phyloP scores from a whole-genome alignment of 2,797 vertebrate genomes.

The Sylvia borin region DNA sequence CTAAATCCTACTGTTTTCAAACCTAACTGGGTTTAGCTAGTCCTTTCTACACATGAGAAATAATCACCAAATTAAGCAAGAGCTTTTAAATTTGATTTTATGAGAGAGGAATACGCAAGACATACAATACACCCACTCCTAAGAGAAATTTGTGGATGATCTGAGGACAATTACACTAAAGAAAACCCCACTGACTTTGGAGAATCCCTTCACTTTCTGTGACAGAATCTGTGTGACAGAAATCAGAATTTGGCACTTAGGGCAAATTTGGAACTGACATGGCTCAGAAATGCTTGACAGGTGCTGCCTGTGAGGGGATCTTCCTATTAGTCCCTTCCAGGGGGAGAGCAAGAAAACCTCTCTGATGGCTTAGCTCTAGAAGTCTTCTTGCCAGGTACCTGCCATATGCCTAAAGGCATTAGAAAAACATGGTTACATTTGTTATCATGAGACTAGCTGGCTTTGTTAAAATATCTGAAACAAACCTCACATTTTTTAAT shows the following conservation, averaged over 20 bases:
- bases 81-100: not conserved
- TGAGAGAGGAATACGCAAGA: not conserved
- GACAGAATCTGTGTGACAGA: slow-evolving; percentile 10
- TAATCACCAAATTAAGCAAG: not conserved
- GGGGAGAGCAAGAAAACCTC: not conserved
- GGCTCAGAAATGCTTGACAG: slow-evolving; percentile 7
- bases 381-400: slow-evolving; percentile 24
- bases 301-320: not conserved
- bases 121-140: not conserved
- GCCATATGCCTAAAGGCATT: not conserved
- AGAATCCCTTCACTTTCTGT: not conserved
- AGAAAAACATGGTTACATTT: not conserved
- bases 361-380: not conserved
- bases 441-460: not conserved
- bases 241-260: not conserved
- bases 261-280: not conserved
- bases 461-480: slow-evolving; percentile 7
- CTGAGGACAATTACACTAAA: not conserved
- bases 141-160: not conserved
- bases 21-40: not conserved
- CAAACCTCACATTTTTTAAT: slow-evolving; percentile 32
- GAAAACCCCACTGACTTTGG: not conserved
- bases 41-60: not conserved
- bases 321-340: not conserved
- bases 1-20: not conserved